Conservation (phyloP, 2,797 vertebrate species). For the Sebastiscus tertius region DNA sequence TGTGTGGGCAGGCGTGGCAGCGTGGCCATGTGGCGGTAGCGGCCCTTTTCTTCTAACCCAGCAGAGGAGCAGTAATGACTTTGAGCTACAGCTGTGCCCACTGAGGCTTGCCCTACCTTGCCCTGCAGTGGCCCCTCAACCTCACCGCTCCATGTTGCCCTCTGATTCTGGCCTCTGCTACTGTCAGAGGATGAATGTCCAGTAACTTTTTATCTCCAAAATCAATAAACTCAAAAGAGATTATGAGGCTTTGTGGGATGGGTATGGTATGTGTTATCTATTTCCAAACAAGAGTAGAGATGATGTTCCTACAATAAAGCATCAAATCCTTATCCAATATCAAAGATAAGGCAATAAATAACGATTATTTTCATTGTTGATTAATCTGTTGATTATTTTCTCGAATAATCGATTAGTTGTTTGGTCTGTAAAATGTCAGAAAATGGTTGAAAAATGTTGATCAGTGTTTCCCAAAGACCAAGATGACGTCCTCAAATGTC, state of each 20-base stretch:
- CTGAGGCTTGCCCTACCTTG: conserved; percentile 66
- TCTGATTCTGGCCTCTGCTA: conserved; percentile 15
- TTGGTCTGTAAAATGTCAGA: too few relatives aligned
- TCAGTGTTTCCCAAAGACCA: too few relatives aligned
- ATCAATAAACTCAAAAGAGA: background rate
- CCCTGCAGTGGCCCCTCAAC: conserved; percentile 56
- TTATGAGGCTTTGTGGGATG: too few relatives aligned
- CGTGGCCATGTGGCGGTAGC: conserved; percentile 69
- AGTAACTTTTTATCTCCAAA: background rate
- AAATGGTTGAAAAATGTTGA: too few relatives aligned
- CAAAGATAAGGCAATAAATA: background rate
- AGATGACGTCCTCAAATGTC: too few relatives aligned
- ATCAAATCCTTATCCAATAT: background rate
- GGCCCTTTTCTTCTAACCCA: conserved; percentile 71
- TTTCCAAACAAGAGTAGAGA: background rate
- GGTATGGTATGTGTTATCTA: background rate
- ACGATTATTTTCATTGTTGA: too few relatives aligned
- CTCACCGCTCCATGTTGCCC: conserved; percentile 19
- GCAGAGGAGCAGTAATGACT: conserved; percentile 80
- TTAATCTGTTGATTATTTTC: too few relatives aligned
- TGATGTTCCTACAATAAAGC: background rate
- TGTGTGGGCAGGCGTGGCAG: conserved; percentile 65
- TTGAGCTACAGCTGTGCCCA: conserved; percentile 78
- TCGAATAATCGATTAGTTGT: too few relatives aligned
- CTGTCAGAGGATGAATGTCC: background rate